A percentile compares a stretch with the other conserved stretches of the same genome.
These are phyloP conservation scores for Podotricha telesiphe DNA, from an alignment of 2,888 invertebrate species.

Conservation along the genomic window DNA sequence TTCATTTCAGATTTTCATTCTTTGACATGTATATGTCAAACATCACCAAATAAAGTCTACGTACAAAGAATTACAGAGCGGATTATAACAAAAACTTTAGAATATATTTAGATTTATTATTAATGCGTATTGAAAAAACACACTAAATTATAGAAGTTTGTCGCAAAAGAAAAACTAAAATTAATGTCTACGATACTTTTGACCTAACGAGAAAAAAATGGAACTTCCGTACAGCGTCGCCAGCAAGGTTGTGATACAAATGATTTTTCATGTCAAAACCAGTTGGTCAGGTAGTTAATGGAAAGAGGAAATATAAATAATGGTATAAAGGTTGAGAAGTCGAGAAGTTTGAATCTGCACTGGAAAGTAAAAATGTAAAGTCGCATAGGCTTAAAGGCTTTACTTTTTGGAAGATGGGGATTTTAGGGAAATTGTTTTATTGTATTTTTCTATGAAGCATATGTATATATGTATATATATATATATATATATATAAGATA, in stretches of 20 bases:
- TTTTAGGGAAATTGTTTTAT: neutral
- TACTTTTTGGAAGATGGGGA: neutral
- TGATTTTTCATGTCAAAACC: constrained; percentile 40
- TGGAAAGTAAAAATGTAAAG: neutral
- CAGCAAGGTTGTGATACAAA: constrained; percentile 30
- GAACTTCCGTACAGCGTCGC: constrained; percentile 20
- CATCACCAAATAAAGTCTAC: too few relatives aligned
- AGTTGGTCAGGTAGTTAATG: constrained; percentile 40
- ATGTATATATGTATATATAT: too few relatives aligned
- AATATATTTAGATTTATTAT: too few relatives aligned
- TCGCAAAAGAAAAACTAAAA: constrained; percentile 4
- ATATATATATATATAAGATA: too few relatives aligned
- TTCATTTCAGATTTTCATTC: too few relatives aligned
- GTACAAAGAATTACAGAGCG: too few relatives aligned
- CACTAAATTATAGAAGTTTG: neutral
- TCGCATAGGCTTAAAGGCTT: neutral
- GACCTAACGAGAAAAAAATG: neutral
- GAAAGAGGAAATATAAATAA: constrained; percentile 34
- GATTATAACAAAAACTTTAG: too few relatives aligned
- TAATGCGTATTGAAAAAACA: too few relatives aligned
- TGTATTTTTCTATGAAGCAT: too few relatives aligned
- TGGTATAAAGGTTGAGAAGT: constrained; percentile 16
- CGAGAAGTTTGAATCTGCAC: constrained; percentile 5
- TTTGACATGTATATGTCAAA: too few relatives aligned
- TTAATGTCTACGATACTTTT: constrained; percentile 16